Conservation (phyloP, 2,797 vertebrate species). For the Paedocypris micromegethes region DNA sequence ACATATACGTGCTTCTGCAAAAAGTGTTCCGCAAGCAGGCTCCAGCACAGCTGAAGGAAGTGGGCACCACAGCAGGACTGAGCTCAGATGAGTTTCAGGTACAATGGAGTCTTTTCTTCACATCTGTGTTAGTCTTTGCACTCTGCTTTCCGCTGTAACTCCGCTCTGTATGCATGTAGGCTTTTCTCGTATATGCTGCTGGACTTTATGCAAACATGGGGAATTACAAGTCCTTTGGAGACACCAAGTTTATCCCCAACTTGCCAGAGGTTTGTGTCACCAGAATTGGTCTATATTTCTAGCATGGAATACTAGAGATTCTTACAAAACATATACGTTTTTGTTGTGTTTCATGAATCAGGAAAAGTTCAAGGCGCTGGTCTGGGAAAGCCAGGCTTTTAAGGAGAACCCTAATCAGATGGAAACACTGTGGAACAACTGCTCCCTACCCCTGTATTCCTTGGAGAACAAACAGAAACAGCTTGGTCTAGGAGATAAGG, state of each 20-base stretch:
- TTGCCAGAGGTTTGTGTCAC: slow-evolving; percentile 72
- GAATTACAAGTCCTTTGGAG: slow-evolving; percentile 93
- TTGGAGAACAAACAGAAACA: slow-evolving; percentile 80
- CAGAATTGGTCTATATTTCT: no score
- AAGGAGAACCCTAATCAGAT: slow-evolving; percentile 70
- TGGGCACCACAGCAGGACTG: slow-evolving; percentile 71
- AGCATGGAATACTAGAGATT: no score
- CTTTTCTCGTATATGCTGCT: slow-evolving; percentile 83
- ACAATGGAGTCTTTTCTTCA: neutral
- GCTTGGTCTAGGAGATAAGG: slow-evolving; percentile 80
- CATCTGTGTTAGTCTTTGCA: neutral
- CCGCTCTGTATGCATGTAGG: slow-evolving; percentile 57
- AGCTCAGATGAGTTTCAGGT: slow-evolving; percentile 86
- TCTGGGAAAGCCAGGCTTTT: slow-evolving; percentile 77
- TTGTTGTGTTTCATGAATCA: slow-evolving; percentile 43
- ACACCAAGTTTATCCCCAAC: slow-evolving; percentile 91
- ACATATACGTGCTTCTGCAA: slow-evolving; percentile 82
- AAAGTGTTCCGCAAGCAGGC: slow-evolving; percentile 78
- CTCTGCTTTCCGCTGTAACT: neutral
- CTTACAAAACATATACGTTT: no score
- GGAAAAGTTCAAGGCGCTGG: slow-evolving; percentile 82
- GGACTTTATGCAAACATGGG: slow-evolving; percentile 92
- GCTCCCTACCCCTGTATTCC: slow-evolving; percentile 75
- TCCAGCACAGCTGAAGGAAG: slow-evolving; percentile 66
- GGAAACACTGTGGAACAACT: slow-evolving; percentile 74